These are phyloP conservation scores for Cyprinodon diabolis DNA, from an alignment of 2,797 vertebrate genomes.

Conservation along the genomic window DNA sequence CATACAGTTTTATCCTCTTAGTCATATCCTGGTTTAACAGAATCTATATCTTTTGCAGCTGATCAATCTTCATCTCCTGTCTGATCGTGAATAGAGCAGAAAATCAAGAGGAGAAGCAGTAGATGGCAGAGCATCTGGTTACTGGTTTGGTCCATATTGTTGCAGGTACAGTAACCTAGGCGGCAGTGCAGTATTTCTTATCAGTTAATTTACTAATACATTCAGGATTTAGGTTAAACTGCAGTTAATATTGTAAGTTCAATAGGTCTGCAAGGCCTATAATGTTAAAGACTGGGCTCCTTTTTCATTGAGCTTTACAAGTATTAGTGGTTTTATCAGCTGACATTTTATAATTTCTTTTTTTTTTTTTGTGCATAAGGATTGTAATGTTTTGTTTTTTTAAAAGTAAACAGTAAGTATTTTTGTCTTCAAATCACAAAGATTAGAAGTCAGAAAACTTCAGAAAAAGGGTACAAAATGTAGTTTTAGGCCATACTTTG, in stretches of 20 bases:
- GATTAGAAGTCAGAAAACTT: too few species aligned
- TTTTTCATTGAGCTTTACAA: not conserved
- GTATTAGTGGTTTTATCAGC: not conserved
- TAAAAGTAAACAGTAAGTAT: not conserved
- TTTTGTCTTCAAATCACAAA: too few species aligned
- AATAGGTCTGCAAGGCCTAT: not conserved
- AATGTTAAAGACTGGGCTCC: not conserved
- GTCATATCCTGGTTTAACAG: conserved; percentile 5
- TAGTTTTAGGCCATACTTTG: not conserved
- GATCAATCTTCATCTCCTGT: conserved; percentile 18
- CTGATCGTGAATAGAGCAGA: conserved; percentile 15
- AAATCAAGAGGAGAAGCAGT: conserved; percentile 44
- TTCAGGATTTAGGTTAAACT: not conserved
- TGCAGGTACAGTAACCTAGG: conserved; percentile 63
- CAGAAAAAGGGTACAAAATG: too few species aligned
- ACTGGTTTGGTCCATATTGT: conserved; percentile 72
- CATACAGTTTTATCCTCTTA: conserved; percentile 7
- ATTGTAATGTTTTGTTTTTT: not conserved
- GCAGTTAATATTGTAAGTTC: not conserved
- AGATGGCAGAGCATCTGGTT: conserved; percentile 75
- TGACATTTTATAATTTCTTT: not conserved
- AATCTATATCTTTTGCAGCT: conserved; percentile 26
- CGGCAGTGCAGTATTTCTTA: not conserved
- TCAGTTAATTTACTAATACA: not conserved
- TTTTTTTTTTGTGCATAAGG: not conserved